A percentile compares a stretch with the other conserved stretches of the same genome.
These are phyloP conservation scores for Oceanodroma leucorhoa DNA, from an alignment of 2,797 vertebrate species.

Conservation along the genomic window DNA sequence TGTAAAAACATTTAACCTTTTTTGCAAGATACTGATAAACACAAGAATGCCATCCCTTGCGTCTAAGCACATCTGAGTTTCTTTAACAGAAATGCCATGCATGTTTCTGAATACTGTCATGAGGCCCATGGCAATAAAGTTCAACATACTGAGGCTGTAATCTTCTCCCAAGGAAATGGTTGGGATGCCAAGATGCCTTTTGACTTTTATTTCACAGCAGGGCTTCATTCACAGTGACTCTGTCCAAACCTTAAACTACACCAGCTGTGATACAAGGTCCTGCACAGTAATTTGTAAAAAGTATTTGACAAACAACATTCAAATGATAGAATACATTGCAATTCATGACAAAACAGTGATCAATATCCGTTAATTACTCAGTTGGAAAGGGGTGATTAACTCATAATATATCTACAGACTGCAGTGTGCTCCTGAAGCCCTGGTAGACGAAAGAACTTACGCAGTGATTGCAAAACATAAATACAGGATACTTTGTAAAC, in stretches of 20 bases:
- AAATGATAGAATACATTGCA: conserved; percentile 48
- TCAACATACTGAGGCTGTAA: conserved; percentile 86
- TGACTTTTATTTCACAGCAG: conserved; percentile 87
- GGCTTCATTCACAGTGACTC: conserved; percentile 84
- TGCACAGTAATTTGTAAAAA: conserved; percentile 76
- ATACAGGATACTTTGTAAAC: conserved; percentile 55
- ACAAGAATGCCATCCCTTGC: conserved; percentile 73
- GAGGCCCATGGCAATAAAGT: conserved; percentile 88
- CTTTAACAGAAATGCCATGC: conserved; percentile 84
- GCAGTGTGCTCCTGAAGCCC: conserved; percentile 30
- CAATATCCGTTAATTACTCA: conserved; percentile 55
- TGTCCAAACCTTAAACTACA: conserved; percentile 83
- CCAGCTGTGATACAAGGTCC: conserved; percentile 80
- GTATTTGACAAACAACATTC: conserved; percentile 74
- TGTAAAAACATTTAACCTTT: not conserved
- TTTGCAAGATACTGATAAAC: conserved; percentile 63
- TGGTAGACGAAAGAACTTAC: conserved; percentile 13
- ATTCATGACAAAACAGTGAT: conserved; percentile 59
- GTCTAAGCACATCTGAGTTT: conserved; percentile 84
- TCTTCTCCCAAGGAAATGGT: conserved; percentile 96
- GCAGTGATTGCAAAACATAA: conserved; percentile 58
- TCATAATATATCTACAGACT: conserved; percentile 33
- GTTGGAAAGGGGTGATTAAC: conserved; percentile 42
- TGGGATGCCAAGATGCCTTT: conserved; percentile 93
- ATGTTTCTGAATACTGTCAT: conserved; percentile 87